Base-by-base conservation (phyloP, 2,797 vertebrate genomes). In the Hemitrygon akajei region DNA sequence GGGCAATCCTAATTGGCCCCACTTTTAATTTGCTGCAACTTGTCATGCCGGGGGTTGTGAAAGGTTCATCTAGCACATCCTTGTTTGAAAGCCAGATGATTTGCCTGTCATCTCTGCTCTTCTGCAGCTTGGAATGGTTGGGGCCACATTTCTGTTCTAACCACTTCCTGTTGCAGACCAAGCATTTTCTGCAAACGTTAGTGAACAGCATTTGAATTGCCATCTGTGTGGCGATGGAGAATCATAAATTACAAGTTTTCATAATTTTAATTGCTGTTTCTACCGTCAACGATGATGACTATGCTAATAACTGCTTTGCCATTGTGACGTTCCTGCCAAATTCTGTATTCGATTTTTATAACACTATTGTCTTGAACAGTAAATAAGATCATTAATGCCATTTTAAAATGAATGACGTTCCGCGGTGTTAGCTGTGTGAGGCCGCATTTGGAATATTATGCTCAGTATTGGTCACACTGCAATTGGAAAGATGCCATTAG, bases 321-420 rank as follows among this genome's bases (percentile, higher is more conserved):
- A 30, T 25, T 12, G 81, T 56, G 47, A 20, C 71, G 22, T 9
- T 25, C 40, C 81, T 84, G 47, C 40, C 1, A 84, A 56, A 75
- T 75, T 75, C 71, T 25, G 71, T 0, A 75, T 75, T 25, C 47
- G 30, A 27, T 84, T 84, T 47, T 58, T 47, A 22, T 84, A 47
- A 84, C 40, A 27, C 47, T 1, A 82, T 22, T 56, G 40, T 25
- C 40, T 40, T 40, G 22, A 37, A 20, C 18, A 25, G 20, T 40
- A 81, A 81, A 81, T 7, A 82, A 56, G 80, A 84, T 84, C 47
- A 84, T 84, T 84, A 58, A 84, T 58, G 81, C 22, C 22, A 75
- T 7, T 58, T 58, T 56, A 82, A 37, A 81, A 37, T 56, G 80
- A 56, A 10, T 20, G 58, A 27, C 27, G 25, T 27, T 84, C 10